A percentile compares a stretch with the other conserved stretches of the same genome.
Evolutionary conservation across 2,797 vertebrate genomes (phyloP).

Genomic region (Cetoscarus ocellatus): DNA sequence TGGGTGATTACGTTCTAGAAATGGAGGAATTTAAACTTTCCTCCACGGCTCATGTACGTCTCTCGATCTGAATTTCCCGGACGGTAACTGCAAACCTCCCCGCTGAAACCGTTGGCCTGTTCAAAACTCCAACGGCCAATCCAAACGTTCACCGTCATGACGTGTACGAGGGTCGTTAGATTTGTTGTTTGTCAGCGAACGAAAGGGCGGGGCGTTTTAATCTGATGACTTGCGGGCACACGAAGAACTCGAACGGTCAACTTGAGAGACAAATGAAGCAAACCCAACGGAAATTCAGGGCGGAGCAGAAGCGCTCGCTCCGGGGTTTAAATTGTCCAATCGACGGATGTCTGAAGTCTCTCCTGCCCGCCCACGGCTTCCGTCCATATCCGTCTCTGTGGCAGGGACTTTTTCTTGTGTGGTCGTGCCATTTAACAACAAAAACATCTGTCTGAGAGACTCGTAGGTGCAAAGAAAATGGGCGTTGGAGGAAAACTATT

Average conservation of each 20-base stretch:
- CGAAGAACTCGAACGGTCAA: neutral
- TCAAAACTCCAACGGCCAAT: conserved; percentile 73
- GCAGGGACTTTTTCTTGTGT: too few species aligned
- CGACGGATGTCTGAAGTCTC: neutral
- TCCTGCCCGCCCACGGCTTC: neutral
- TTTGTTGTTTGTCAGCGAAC: fast-evolving
- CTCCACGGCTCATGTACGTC: neutral
- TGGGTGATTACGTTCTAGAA: neutral
- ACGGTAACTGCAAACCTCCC: conserved; percentile 6
- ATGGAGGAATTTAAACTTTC: neutral
- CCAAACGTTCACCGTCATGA: neutral
- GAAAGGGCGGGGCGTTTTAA: neutral
- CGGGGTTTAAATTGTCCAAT: conserved; percentile 72
- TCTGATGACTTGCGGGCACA: too few species aligned
- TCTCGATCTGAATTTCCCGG: fast-evolving
- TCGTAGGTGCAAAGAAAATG: too few species aligned
- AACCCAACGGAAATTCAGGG: conserved; percentile 3
- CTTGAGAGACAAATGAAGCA: neutral
- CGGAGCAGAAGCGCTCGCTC: conserved; percentile 13
- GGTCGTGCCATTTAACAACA: too few species aligned
- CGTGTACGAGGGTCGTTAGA: fast-evolving
- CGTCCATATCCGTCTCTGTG: too few species aligned
- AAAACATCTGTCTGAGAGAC: too few species aligned
- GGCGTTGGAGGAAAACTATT: too few species aligned
- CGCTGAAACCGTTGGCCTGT: conserved; percentile 76